Percentiles rank a stretch among this genome's conserved stretches.
These are phyloP conservation scores for Hypothenemus hampei DNA, from an alignment of 1,140 invertebrate species.

Conservation along the genomic window DNA sequence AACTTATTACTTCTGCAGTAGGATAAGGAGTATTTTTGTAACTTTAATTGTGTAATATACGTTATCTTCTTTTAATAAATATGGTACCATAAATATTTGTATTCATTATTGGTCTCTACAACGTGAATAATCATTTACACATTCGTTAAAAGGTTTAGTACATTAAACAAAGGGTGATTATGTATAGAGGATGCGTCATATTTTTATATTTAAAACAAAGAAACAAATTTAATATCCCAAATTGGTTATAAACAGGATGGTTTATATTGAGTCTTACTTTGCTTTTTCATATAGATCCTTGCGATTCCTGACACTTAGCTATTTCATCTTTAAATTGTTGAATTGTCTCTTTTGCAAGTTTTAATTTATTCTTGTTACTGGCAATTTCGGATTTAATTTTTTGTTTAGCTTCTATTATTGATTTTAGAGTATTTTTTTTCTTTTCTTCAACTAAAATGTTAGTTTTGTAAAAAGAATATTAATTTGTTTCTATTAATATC, in stretches of 20 bases:
- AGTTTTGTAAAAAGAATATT: background rate
- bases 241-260: too few relatives aligned
- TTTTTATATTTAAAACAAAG: too few relatives aligned
- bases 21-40: constrained; percentile 53
- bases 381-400: constrained; percentile 81
- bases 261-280: too few relatives aligned
- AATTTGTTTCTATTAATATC: constrained; percentile 36
- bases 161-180: too few relatives aligned
- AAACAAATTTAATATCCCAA: too few relatives aligned
- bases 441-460: constrained; percentile 81
- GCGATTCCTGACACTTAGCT: constrained; percentile 58
- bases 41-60: too few relatives aligned
- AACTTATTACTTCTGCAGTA: constrained; percentile 80
- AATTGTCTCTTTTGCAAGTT: constrained; percentile 85
- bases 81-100: background rate
- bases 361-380: constrained; percentile 82
- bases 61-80: constrained; percentile 1
- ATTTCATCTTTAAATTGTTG: constrained; percentile 85
- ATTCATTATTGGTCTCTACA: background rate
- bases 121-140: too few relatives aligned
- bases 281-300: too few relatives aligned
- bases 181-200: too few relatives aligned
- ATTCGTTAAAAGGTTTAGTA: too few relatives aligned
- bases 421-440: constrained; percentile 74
- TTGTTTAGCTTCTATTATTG: constrained; percentile 73